A percentile compares a stretch with the other conserved stretches of the same genome.
phyloP scores from a whole-genome alignment of 37 sponge, comb jelly and placozoan genomes.

The Aplysina aerophoba region DNA sequence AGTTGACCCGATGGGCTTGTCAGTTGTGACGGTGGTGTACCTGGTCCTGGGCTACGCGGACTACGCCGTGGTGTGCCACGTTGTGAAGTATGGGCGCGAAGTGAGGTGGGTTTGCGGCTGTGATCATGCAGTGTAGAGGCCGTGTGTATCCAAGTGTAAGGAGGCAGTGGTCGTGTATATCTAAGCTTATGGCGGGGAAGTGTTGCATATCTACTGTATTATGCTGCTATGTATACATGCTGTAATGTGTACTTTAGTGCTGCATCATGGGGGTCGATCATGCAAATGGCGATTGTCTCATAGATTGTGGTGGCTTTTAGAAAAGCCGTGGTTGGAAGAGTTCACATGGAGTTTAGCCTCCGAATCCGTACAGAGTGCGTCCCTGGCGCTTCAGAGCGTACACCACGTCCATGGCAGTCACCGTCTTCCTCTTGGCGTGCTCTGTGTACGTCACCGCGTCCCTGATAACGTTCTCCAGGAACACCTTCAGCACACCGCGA shows the following conservation, averaged over 20 bases:
- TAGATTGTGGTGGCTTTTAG: no score
- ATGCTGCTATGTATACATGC: no score
- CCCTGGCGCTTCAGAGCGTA: constrained; percentile 98
- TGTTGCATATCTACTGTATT: no score
- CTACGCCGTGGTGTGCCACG: constrained; percentile 54
- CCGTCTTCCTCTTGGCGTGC: constrained; percentile 99
- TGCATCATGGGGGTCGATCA: no score
- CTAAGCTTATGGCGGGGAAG: no score
- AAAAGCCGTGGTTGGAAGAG: no score
- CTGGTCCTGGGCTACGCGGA: constrained; percentile 65
- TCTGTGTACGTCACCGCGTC: constrained; percentile 99
- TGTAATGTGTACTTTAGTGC: no score
- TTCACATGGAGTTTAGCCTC: constrained; percentile 71
- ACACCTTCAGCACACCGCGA: constrained; percentile 96
- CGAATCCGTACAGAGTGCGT: constrained; percentile 97
- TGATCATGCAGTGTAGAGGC: no score
- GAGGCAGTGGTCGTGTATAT: no score
- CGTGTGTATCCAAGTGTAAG: no score
- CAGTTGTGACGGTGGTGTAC: constrained; percentile 32
- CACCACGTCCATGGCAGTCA: constrained; percentile 98
- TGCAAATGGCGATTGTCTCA: no score
- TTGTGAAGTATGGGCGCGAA: constrained; percentile 67
- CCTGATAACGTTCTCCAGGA: constrained; percentile 98
- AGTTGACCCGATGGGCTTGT: constrained; percentile 57
- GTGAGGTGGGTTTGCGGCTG: background rate